These are phyloP conservation scores for Macrotrachela quadricornifera DNA, from an alignment of 1,140 invertebrate species.

Conservation along the genomic window DNA sequence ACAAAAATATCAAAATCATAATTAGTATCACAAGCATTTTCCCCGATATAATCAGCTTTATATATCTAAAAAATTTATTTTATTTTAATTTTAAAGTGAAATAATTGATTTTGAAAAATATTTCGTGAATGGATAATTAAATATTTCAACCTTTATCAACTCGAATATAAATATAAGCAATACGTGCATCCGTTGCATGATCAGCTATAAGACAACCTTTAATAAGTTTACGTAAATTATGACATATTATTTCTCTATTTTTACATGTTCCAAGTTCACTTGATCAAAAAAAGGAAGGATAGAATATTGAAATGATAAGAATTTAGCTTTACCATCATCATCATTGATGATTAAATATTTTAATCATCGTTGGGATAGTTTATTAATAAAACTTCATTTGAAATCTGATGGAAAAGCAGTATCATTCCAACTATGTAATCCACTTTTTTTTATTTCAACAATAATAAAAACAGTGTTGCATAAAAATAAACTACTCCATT, in stretches of 20 bases:
- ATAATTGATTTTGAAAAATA: slow-evolving; percentile 27
- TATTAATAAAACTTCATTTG: slow-evolving; percentile 99
- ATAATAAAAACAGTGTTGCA: slow-evolving; percentile 87
- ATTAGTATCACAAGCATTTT: slow-evolving; percentile 84
- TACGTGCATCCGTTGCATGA: slow-evolving; percentile 75
- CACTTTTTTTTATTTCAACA: slow-evolving; percentile 80
- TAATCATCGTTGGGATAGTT: slow-evolving; percentile 76
- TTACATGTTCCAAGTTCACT: slow-evolving; percentile 91
- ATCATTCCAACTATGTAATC: slow-evolving; percentile 76
- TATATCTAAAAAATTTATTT: slow-evolving; percentile 42
- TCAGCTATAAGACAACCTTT: slow-evolving; percentile 91
- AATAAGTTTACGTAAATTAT: slow-evolving; percentile 90
- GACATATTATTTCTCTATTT: slow-evolving; percentile 89
- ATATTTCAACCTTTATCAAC: slow-evolving; percentile 95
- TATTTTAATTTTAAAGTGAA: too few species aligned
- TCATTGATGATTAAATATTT: slow-evolving; percentile 95
- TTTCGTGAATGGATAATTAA: slow-evolving; percentile 87
- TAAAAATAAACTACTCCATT: too few species aligned
- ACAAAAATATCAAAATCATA: slow-evolving; percentile 96
- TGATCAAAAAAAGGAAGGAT: too few species aligned
- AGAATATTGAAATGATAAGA: too few species aligned
- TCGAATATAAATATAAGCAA: slow-evolving; percentile 95
- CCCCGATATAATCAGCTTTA: slow-evolving; percentile 76
- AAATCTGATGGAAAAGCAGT: slow-evolving; percentile 94
- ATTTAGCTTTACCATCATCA: slow-evolving; percentile 72